These are phyloP conservation scores for Leistus spinibarbis DNA, from an alignment of 2,888 invertebrate species.

Conservation along the genomic window DNA sequence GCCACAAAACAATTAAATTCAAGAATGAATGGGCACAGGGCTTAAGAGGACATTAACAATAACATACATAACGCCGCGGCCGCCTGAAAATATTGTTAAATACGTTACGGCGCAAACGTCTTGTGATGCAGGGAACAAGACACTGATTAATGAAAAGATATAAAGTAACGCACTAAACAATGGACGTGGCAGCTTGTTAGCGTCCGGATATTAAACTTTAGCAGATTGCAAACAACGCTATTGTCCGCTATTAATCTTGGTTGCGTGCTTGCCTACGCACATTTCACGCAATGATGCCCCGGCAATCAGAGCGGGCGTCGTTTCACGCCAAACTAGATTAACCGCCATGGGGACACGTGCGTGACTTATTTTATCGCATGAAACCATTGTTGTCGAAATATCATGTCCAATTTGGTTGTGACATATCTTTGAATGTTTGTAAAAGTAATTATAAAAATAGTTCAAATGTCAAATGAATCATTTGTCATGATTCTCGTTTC, in stretches of 20 bases:
- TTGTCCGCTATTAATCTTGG: slow-evolving; percentile 7
- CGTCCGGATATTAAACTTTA: slow-evolving; percentile 31
- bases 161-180: slow-evolving; percentile 36
- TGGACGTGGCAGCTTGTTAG: slow-evolving; percentile 33
- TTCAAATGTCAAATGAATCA: background rate
- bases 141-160: slow-evolving; percentile 35
- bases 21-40: slow-evolving; percentile 21
- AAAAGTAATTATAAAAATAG: background rate
- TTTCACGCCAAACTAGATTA: background rate
- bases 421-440: background rate
- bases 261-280: slow-evolving; percentile 17
- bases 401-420: no score
- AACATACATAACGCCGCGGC: slow-evolving; percentile 9
- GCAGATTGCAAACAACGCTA: slow-evolving; percentile 16
- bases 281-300: slow-evolving; percentile 14
- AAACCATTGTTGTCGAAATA: no score
- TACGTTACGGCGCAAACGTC: background rate
- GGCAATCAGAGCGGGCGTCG: background rate
- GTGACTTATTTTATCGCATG: no score
- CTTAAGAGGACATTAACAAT: slow-evolving; percentile 29
- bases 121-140: slow-evolving; percentile 19
- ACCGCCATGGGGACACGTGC: no score
- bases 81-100: slow-evolving; percentile 6
- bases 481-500: background rate
- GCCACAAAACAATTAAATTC: slow-evolving; percentile 30